A percentile compares a stretch with the other conserved stretches of the same genome.
phyloP scores from a whole-genome alignment of 2,888 invertebrate species.

The Lepidocyrtinus sp. region DNA sequence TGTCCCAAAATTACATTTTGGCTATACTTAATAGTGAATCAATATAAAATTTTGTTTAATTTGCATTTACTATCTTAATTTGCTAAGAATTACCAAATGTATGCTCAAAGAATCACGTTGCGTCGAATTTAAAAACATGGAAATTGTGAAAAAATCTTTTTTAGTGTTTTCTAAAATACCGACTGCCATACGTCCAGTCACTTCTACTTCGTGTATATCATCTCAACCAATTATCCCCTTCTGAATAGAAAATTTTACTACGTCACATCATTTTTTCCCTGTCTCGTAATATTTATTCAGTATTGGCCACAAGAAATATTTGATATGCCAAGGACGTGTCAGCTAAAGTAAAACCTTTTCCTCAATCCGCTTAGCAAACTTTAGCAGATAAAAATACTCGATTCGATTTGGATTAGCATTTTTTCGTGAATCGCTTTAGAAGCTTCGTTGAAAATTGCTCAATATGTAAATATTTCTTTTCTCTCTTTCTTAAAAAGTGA shows the following conservation, averaged over 20 bases:
- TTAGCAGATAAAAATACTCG: not conserved
- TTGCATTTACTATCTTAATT: too few species aligned
- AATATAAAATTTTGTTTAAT: too few species aligned
- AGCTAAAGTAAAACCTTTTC: not conserved
- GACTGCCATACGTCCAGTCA: too few species aligned
- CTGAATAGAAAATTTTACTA: not conserved
- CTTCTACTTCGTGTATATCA: not conserved
- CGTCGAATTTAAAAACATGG: too few species aligned
- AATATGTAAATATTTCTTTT: too few species aligned
- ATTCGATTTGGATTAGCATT: not conserved
- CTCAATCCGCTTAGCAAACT: not conserved
- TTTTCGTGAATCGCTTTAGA: not conserved
- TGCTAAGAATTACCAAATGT: too few species aligned
- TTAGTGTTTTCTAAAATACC: not conserved
- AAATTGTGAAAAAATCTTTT: too few species aligned
- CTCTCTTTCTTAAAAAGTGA: not conserved
- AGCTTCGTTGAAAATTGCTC: too few species aligned
- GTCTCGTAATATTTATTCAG: not conserved
- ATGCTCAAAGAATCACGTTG: too few species aligned
- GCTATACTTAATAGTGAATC: too few species aligned
- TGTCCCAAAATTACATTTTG: too few species aligned
- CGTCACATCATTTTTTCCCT: constrained; percentile 5
- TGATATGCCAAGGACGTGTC: constrained; percentile 8
- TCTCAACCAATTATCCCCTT: not conserved
- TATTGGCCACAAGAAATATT: not conserved